Evolutionary conservation across 1,140 invertebrate species (phyloP), one percentile per base, ranked within the genome.

Genomic region (Notospermus geniculatus): DNA sequence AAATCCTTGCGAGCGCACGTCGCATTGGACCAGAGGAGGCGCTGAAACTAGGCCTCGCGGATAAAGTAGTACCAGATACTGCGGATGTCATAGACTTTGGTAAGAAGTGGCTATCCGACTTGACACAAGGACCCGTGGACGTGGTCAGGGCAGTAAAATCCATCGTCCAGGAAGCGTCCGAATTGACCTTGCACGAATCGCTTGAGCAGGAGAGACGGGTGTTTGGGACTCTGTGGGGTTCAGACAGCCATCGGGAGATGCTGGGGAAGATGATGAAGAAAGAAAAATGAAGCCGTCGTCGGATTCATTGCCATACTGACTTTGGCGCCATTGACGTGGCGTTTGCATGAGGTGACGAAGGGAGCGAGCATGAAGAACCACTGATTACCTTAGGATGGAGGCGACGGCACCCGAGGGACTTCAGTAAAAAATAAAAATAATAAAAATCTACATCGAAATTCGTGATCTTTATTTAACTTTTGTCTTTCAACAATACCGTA

Each of bases 211-310:
- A 86, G 70, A 74, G 76, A 22, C 54, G 69, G 5, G 59, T 82
- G 23, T 86, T 86, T 70, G 69, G 70, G 7, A 71, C 75, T 13
- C 64, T 82, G 2, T 86, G 85, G 85, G 83, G 83, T 23, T 80
- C 81, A 2, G 60, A 71, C 41, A 71, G 72, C 2, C 83, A 85
- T 58, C 54, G 68, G 53, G 62, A 64, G 7, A 83, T 83, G 1
- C 57, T 85, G 0, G 57, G 54, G n/a, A 57, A 66, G 28, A 74
- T 36, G 5, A 4, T 4, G 32, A 36, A 36, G 32, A 36, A 36
- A 36, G 4, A 7, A 36, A 7, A 36, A 7, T 36, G 32, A 36
- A 7, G 15, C 15, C 32, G 4, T 15, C 32, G n/a, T n/a, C n/a
- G n/a, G n/a, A n/a, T n/a, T n/a, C n/a, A n/a, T n/a, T n/a, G n/a